These are phyloP conservation scores for Tenthredo scrophulariae DNA, from an alignment of 2,888 invertebrate genomes.

Conservation along the genomic window DNA sequence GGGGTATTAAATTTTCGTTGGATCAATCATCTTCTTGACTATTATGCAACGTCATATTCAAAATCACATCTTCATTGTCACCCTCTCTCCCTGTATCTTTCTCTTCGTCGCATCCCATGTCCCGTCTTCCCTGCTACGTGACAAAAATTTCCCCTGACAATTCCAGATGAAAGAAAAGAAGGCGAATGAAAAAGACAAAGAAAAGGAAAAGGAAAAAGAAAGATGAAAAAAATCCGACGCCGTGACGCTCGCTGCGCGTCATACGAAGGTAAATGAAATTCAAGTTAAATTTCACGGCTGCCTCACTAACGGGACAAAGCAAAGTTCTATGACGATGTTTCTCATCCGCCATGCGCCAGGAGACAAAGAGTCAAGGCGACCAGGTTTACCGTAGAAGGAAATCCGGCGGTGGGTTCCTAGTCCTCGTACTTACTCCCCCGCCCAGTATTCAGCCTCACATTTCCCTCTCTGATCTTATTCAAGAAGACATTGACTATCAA, in stretches of 20 bases:
- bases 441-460: neutral
- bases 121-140: neutral
- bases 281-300: slow-evolving; percentile 48
- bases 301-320: slow-evolving; percentile 37
- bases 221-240: neutral
- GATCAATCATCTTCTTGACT: neutral
- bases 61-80: neutral
- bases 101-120: neutral
- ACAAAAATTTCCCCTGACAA: neutral
- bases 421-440: neutral
- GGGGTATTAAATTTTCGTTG: slow-evolving; percentile 5
- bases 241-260: slow-evolving; percentile 2
- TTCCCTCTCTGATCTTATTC: slow-evolving; percentile 33
- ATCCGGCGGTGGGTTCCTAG: slow-evolving; percentile 29
- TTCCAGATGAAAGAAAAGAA: neutral
- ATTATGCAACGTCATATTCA: neutral
- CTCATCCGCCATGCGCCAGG: slow-evolving; percentile 26
- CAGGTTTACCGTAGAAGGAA: slow-evolving; percentile 38
- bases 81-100: neutral
- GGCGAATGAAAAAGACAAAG: neutral
- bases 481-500: slow-evolving; percentile 42
- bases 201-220: neutral
- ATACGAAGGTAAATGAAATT: slow-evolving; percentile 28
- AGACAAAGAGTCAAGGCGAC: slow-evolving; percentile 32
- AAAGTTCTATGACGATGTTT: slow-evolving; percentile 22